Percentiles rank a stretch among this genome's conserved stretches.
These are phyloP conservation scores for Eremobia ochroleuca DNA, from an alignment of 2,888 invertebrate genomes.

Conservation along the genomic window DNA sequence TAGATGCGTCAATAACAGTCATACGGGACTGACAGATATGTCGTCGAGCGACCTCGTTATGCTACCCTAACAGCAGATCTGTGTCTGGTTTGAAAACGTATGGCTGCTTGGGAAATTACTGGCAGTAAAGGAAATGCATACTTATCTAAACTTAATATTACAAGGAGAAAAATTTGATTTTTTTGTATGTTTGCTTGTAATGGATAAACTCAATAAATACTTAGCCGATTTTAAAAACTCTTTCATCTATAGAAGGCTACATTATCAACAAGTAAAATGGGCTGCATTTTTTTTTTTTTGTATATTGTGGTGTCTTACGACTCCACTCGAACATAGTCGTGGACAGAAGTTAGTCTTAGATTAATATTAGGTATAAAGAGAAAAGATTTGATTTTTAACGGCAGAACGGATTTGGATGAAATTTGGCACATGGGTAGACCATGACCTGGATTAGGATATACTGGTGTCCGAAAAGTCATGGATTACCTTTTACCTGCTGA, in stretches of 20 bases:
- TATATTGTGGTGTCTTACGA: too few relatives aligned
- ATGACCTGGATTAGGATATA: neutral
- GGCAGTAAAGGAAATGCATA: neutral
- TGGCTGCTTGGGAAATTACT: neutral
- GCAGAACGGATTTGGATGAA: neutral
- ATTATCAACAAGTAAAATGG: too few relatives aligned
- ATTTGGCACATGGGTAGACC: neutral
- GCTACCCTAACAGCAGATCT: neutral
- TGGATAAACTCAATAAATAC: neutral
- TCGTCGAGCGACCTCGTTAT: neutral
- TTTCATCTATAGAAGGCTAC: too few relatives aligned
- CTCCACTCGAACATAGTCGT: neutral
- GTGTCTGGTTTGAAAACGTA: neutral
- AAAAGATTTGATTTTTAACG: too few relatives aligned
- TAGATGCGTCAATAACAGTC: constrained; percentile 1
- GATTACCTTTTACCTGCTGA: too few relatives aligned
- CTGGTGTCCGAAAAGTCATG: too few relatives aligned
- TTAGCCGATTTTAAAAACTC: too few relatives aligned
- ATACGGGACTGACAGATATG: neutral
- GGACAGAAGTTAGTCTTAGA: neutral
- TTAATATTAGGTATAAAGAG: neutral
- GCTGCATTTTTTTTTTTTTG: too few relatives aligned
- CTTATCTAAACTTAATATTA: neutral
- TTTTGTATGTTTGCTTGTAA: neutral
- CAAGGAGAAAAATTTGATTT: neutral